These are phyloP conservation scores for Diachasma alloeum DNA, from an alignment of 1,140 invertebrate genomes.

Conservation along the genomic window DNA sequence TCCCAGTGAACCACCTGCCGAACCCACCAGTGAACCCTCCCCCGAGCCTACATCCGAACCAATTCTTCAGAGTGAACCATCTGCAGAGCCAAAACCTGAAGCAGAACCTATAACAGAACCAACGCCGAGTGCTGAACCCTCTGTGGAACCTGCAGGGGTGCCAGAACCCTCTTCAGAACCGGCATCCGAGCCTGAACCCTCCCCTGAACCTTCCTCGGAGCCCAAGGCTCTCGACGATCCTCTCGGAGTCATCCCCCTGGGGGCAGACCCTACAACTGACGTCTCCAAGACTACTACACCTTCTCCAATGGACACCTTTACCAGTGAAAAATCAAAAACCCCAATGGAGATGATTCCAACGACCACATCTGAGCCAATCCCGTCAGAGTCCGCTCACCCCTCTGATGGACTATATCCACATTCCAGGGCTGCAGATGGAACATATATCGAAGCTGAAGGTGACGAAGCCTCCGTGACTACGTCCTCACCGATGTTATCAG, in stretches of 20 bases:
- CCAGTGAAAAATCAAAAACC: background rate
- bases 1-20: conserved; percentile 52
- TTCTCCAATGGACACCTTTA: too few species aligned
- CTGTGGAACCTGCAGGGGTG: background rate
- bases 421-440: background rate
- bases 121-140: background rate
- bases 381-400: background rate
- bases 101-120: conserved; percentile 44
- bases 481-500: background rate
- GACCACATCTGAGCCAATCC: background rate
- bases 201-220: conserved; percentile 3
- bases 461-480: background rate
- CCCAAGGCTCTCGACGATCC: background rate
- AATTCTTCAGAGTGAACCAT: conserved; percentile 13
- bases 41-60: conserved; percentile 19
- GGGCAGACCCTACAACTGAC: background rate
- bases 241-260: conserved; percentile 36
- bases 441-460: background rate
- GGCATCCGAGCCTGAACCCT: conserved; percentile 35
- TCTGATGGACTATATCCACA: background rate
- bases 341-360: background rate
- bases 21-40: conserved; percentile 27
- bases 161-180: conserved; percentile 47
- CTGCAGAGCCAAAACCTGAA: conserved; percentile 44
- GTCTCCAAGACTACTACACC: background rate